phyloP scores from a whole-genome alignment of 2,888 invertebrate species.

The Sinhomidia bicolor region DNA sequence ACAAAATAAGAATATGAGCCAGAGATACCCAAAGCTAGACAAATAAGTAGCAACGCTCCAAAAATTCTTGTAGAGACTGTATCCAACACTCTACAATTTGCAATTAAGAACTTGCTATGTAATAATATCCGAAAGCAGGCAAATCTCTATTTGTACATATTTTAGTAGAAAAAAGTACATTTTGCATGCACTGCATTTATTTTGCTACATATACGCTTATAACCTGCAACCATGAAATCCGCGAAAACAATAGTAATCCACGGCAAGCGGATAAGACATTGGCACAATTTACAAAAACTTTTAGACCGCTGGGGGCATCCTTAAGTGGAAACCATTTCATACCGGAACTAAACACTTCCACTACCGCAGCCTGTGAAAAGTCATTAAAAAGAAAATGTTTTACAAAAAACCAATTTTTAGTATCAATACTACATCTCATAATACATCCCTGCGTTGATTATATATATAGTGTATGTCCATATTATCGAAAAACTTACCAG shows the following conservation, averaged over 20 bases:
- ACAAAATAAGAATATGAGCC: conserved; percentile 54
- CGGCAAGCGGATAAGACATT: conserved; percentile 62
- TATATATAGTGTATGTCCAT: too few relatives aligned
- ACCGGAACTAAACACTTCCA: conserved; percentile 59
- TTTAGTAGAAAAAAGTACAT: too few relatives aligned
- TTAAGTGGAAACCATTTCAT: conserved; percentile 62
- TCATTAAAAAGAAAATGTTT: neutral
- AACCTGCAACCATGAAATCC: conserved; percentile 66
- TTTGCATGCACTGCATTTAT: neutral
- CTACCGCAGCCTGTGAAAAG: conserved; percentile 37
- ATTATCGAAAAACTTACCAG: conserved; percentile 56
- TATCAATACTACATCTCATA: too few relatives aligned
- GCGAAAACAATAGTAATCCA: conserved; percentile 56
- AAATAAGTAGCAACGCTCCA: conserved; percentile 14
- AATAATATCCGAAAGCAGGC: too few relatives aligned
- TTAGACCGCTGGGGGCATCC: neutral
- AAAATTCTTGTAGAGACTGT: conserved; percentile 27
- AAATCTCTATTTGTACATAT: too few relatives aligned
- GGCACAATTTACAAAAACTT: conserved; percentile 55
- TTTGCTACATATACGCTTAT: neutral
- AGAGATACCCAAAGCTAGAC: conserved; percentile 45
- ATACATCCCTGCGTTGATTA: too few relatives aligned
- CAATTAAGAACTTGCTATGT: neutral
- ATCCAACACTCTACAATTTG: conserved; percentile 28
- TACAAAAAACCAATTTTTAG: neutral